phyloP scores from a whole-genome alignment of 1,140 invertebrate species.

The Thaumetopoea pityocampa region DNA sequence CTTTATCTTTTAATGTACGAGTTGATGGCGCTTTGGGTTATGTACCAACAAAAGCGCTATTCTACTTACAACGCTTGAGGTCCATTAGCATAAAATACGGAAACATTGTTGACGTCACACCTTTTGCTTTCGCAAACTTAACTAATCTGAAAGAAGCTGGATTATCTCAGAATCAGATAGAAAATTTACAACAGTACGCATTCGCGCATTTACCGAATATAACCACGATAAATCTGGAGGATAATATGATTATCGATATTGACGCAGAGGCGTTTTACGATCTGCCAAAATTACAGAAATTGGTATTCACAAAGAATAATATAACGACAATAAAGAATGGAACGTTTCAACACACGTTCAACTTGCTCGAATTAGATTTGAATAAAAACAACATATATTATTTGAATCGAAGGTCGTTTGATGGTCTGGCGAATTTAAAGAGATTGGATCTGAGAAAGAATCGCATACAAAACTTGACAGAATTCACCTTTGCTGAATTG shows the following conservation, averaged over 20 bases:
- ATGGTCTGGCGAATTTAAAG: constrained; percentile 80
- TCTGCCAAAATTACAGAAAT: constrained; percentile 80
- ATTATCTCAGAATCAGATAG: constrained; percentile 82
- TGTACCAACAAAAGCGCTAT: constrained; percentile 81
- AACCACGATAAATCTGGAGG: constrained; percentile 80
- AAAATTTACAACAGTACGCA: constrained; percentile 78
- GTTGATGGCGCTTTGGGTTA: constrained; percentile 80
- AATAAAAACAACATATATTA: constrained; percentile 82
- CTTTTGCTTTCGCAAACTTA: constrained; percentile 83
- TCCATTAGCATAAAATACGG: constrained; percentile 83
- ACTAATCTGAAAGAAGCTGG: constrained; percentile 80
- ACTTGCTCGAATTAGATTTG: constrained; percentile 82
- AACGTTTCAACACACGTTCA: constrained; percentile 81
- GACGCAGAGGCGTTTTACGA: constrained; percentile 82
- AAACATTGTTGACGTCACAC: constrained; percentile 79
- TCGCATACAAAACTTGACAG: constrained; percentile 82
- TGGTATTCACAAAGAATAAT: constrained; percentile 83
- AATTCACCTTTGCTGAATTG: constrained; percentile 85
- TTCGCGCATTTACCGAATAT: constrained; percentile 82
- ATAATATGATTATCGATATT: constrained; percentile 84
- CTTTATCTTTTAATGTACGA: constrained; percentile 82
- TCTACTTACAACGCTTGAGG: constrained; percentile 79
- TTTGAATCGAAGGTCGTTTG: constrained; percentile 82
- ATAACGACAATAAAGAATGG: constrained; percentile 83
- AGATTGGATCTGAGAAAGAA: constrained; percentile 83